Percentiles rank a stretch among this genome's conserved stretches.
Conservation (phyloP, 1,140 invertebrate species). For the Reticulitermes speratus region DNA sequence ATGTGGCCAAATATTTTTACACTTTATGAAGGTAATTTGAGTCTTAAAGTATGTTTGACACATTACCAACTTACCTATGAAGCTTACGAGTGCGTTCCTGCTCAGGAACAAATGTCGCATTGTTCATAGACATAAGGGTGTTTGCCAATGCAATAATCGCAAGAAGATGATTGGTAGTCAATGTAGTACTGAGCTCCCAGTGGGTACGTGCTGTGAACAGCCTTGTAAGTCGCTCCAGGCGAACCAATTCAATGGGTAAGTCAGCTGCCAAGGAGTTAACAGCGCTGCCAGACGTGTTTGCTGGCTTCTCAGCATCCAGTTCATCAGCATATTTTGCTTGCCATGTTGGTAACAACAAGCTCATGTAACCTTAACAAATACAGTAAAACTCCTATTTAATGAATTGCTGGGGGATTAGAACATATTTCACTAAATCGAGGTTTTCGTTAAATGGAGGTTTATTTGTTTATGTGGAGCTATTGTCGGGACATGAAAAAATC, state of each 20-base stretch:
- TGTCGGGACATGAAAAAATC: no score
- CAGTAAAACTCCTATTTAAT: slow-evolving; percentile 37
- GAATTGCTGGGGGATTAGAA: no score
- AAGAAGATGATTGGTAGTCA: slow-evolving; percentile 94
- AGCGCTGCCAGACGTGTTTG: slow-evolving; percentile 34
- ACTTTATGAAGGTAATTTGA: no score
- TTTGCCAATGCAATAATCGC: slow-evolving; percentile 93
- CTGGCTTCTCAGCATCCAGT: slow-evolving; percentile 43
- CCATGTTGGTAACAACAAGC: slow-evolving; percentile 87
- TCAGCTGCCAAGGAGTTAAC: slow-evolving; percentile 52
- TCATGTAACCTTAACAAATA: slow-evolving; percentile 73
- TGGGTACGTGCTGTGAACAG: slow-evolving; percentile 84
- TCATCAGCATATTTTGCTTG: slow-evolving; percentile 48
- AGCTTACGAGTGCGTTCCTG: slow-evolving; percentile 76
- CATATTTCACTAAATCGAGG: no score
- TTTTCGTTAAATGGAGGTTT: no score
- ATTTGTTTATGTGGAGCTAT: no score
- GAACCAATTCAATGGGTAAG: slow-evolving; percentile 71
- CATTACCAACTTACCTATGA: slow-evolving; percentile 51
- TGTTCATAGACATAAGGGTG: slow-evolving; percentile 98
- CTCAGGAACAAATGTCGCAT: slow-evolving; percentile 86
- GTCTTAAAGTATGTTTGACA: no score
- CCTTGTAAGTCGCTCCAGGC: slow-evolving; percentile 73
- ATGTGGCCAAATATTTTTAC: no score
- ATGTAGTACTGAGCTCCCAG: slow-evolving; percentile 92